A percentile compares a stretch with the other conserved stretches of the same genome.
Evolutionary conservation across 2,888 invertebrate genomes (phyloP).

Genomic region (Caenorhabditis sp.): DNA sequence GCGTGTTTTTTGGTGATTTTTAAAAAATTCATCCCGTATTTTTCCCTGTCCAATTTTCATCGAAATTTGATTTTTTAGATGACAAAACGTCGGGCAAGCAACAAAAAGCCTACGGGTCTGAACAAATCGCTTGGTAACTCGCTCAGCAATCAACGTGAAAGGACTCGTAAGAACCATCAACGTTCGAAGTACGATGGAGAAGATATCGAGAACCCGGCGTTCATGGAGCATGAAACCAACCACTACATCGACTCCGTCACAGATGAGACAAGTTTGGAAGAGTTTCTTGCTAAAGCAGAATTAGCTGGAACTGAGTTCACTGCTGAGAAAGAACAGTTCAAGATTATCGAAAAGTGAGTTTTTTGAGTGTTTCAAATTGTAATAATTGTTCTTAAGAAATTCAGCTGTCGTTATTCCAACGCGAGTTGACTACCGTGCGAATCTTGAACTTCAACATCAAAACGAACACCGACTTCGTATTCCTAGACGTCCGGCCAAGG

Average conservation of each 20-base stretch:
- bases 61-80: slow-evolving; percentile 60
- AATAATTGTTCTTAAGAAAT: slow-evolving; percentile 59
- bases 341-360: slow-evolving; percentile 77
- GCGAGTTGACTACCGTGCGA: slow-evolving; percentile 69
- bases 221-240: slow-evolving; percentile 71
- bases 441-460: slow-evolving; percentile 74
- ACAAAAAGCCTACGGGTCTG: slow-evolving; percentile 77
- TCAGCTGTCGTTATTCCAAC: slow-evolving; percentile 75
- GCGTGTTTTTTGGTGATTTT: background rate
- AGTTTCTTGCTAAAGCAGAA: slow-evolving; percentile 95
- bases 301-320: slow-evolving; percentile 94
- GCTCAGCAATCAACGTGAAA: slow-evolving; percentile 74
- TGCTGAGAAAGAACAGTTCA: slow-evolving; percentile 84
- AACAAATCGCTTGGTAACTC: slow-evolving; percentile 80
- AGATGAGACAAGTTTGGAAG: slow-evolving; percentile 87
- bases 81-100: slow-evolving; percentile 80
- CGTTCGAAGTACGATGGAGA: slow-evolving; percentile 72
- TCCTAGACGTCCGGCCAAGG: slow-evolving; percentile 93
- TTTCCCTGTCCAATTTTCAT: background rate
- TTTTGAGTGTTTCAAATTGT: background rate
- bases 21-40: background rate
- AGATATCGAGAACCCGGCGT: slow-evolving; percentile 76
- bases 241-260: slow-evolving; percentile 80
- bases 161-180: slow-evolving; percentile 66
- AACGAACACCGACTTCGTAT: slow-evolving; percentile 88